These are phyloP conservation scores for Masnerella sp. DNA, from an alignment of 2,888 invertebrate genomes.

Conservation along the genomic window DNA sequence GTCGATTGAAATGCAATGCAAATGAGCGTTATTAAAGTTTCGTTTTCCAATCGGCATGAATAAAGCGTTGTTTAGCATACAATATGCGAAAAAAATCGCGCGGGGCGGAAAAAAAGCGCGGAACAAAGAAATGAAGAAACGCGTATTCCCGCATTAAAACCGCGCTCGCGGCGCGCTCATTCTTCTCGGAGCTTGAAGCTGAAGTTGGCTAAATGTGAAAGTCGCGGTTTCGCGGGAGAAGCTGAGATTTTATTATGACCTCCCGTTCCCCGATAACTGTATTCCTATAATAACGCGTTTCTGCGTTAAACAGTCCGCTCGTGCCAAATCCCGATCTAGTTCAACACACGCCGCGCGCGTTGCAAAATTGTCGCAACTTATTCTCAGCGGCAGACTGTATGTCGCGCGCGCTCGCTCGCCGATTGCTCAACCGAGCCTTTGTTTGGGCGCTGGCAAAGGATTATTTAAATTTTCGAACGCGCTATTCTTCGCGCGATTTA, in stretches of 20 bases:
- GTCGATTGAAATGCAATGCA: conserved; percentile 34
- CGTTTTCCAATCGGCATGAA: conserved; percentile 31
- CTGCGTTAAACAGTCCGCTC: conserved; percentile 46
- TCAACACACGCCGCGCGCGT: conserved; percentile 43
- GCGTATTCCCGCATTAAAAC: conserved; percentile 49
- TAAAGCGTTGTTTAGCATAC: conserved; percentile 40
- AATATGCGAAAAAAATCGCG: conserved; percentile 15
- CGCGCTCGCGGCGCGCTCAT: conserved; percentile 43
- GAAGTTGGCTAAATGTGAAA: conserved; percentile 60
- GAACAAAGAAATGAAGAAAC: conserved; percentile 52
- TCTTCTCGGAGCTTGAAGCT: conserved; percentile 41
- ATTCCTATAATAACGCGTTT: conserved; percentile 54
- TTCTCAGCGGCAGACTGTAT: conserved; percentile 56
- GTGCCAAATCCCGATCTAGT: conserved; percentile 57
- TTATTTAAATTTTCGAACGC: not conserved
- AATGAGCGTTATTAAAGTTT: conserved; percentile 38
- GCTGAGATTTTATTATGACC: conserved; percentile 59
- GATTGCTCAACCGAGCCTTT: conserved; percentile 21
- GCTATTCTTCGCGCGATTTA: too few relatives aligned
- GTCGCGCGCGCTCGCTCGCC: conserved; percentile 42
- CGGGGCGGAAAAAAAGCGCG: conserved; percentile 1
- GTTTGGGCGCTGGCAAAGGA: conserved; percentile 16
- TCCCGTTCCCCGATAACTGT: conserved; percentile 55
- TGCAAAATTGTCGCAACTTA: conserved; percentile 57
- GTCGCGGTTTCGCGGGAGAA: conserved; percentile 52